A percentile compares a stretch with the other conserved stretches of the same genome.
Evolutionary conservation across 2,888 invertebrate species (phyloP).

Genomic region (Amphiduros pacificus): DNA sequence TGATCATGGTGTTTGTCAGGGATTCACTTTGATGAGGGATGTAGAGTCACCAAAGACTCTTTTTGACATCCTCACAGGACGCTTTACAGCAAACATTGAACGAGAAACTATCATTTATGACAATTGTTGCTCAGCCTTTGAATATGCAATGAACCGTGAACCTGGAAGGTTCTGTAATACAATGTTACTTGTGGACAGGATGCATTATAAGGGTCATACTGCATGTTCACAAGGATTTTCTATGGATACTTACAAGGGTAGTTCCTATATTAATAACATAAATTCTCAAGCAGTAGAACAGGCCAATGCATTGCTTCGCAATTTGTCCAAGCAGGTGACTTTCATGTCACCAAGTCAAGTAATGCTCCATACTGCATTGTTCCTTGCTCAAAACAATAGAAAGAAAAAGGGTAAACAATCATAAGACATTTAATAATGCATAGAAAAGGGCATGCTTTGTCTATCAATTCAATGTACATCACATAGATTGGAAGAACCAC

Average conservation of each 20-base stretch:
- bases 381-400: no score
- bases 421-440: no score
- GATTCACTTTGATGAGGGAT: neutral
- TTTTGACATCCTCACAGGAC: neutral
- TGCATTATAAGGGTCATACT: neutral
- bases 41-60: neutral
- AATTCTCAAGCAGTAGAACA: neutral
- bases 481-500: no score
- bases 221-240: neutral
- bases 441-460: no score
- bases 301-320: neutral
- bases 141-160: neutral
- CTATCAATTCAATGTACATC: no score
- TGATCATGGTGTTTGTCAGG: neutral
- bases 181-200: neutral
- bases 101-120: neutral
- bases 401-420: neutral
- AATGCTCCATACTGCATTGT: neutral
- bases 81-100: neutral
- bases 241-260: neutral
- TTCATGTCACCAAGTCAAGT: neutral
- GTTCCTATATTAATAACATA: neutral
- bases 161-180: neutral
- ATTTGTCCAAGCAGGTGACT: neutral
- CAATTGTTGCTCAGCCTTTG: neutral